phyloP scores from a whole-genome alignment of 2,113 vertebrate species.

The Megaceryle maxima region DNA sequence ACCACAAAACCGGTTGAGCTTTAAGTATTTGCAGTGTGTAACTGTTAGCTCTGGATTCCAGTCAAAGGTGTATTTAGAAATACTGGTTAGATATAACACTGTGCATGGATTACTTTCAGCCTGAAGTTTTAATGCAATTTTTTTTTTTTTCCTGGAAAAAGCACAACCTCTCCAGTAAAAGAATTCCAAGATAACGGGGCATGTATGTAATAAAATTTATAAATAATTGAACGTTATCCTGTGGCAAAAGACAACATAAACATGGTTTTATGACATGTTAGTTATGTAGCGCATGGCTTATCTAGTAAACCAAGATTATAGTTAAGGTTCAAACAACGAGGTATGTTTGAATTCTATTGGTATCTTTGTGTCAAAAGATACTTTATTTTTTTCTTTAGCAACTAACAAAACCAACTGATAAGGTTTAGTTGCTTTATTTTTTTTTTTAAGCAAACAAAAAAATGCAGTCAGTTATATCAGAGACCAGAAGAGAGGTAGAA shows the following conservation, averaged over 20 bases:
- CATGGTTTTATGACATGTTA: too few relatives aligned
- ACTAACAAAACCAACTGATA: neutral
- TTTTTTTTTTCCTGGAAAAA: neutral
- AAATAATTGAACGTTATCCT: neutral
- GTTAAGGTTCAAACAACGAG: neutral
- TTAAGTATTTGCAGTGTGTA: neutral
- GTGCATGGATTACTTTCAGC: accelerated
- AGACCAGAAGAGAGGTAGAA: neutral
- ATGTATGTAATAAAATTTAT: too few relatives aligned
- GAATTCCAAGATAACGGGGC: neutral
- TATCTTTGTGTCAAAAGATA: neutral
- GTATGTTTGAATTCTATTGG: neutral
- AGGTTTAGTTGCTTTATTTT: neutral
- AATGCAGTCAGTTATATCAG: neutral
- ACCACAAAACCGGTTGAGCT: neutral
- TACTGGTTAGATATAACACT: neutral
- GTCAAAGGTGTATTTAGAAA: neutral
- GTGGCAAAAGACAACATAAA: neutral
- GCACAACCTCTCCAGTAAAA: neutral
- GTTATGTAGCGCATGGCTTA: neutral
- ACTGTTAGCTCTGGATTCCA: neutral
- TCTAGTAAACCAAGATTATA: neutral
- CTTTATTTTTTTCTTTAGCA: neutral
- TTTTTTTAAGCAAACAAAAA: neutral
- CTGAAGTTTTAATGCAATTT: neutral